A percentile compares a stretch with the other conserved stretches of the same genome.
Evolutionary conservation across 2,113 vertebrate species (phyloP).

Genomic region (Menidia beryllina): DNA sequence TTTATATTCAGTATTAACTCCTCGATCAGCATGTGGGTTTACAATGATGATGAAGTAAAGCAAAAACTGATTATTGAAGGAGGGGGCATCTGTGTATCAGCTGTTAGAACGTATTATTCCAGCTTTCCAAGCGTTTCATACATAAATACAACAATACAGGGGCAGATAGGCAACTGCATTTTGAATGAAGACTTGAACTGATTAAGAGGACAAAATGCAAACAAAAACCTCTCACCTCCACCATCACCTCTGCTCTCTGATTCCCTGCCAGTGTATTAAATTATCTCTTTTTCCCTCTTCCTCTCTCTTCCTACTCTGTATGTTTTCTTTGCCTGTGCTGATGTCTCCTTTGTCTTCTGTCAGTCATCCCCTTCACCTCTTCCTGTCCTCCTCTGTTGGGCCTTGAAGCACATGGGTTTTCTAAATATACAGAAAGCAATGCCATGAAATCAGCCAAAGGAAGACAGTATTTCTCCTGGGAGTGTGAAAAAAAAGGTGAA

Average conservation of each 20-base stretch:
- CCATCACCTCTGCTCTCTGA: background rate
- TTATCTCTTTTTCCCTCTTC: slow-evolving; percentile 5
- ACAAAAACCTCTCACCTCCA: background rate
- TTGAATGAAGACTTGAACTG: too few species aligned
- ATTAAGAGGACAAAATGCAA: too few species aligned
- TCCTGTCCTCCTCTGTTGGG: slow-evolving; percentile 33
- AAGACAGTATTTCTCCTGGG: slow-evolving; percentile 22
- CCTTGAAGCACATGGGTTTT: slow-evolving; percentile 35
- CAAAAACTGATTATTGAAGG: too few species aligned
- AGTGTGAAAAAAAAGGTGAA: slow-evolving; percentile 18
- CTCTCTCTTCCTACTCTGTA: slow-evolving; percentile 5
- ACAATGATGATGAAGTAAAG: background rate
- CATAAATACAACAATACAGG: background rate
- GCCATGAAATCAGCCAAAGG: slow-evolving; percentile 24
- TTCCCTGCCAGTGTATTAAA: too few species aligned
- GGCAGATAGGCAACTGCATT: too few species aligned
- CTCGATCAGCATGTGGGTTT: background rate
- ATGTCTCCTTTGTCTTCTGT: slow-evolving; percentile 37
- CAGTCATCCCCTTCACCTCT: slow-evolving; percentile 29
- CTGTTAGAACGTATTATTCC: too few species aligned
- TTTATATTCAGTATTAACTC: background rate
- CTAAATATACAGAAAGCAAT: slow-evolving; percentile 44
- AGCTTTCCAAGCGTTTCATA: slow-evolving; percentile 5
- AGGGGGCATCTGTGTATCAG: too few species aligned
- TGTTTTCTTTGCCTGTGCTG: slow-evolving; percentile 17